These are phyloP conservation scores for Tachina fera DNA, from an alignment of 2,888 invertebrate genomes.

Conservation along the genomic window DNA sequence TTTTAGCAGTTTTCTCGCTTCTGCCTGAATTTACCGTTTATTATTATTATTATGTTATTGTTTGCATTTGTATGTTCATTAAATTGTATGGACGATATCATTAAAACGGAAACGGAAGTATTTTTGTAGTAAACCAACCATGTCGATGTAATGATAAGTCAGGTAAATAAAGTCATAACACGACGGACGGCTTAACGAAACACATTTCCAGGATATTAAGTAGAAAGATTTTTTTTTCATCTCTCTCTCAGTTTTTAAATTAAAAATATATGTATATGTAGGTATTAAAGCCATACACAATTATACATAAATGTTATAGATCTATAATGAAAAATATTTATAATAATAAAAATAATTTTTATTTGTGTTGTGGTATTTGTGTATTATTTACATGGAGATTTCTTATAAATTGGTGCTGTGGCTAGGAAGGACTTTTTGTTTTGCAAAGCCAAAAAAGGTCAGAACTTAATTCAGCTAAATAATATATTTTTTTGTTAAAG, in stretches of 20 bases:
- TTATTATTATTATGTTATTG: constrained; percentile 17
- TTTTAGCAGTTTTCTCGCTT: constrained; percentile 48
- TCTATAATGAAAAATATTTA: background rate
- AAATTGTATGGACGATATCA: constrained; percentile 47
- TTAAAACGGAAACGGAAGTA: constrained; percentile 72
- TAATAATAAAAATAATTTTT: background rate
- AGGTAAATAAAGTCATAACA: constrained; percentile 71
- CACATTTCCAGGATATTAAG: constrained; percentile 55
- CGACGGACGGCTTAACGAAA: constrained; percentile 43
- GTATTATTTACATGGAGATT: background rate
- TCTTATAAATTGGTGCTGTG: background rate
- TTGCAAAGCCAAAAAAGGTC: background rate
- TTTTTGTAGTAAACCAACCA: constrained; percentile 69
- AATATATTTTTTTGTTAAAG: too few relatives aligned
- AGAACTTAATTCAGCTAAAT: background rate
- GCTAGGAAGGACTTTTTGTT: background rate
- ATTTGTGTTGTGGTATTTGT: background rate
- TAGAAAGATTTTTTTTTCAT: constrained; percentile 29
- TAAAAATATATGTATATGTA: background rate
- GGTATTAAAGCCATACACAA: background rate
- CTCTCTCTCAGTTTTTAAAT: constrained; percentile 13
- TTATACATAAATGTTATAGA: background rate
- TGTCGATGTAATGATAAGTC: constrained; percentile 69
- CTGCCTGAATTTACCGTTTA: background rate
- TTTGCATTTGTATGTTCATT: constrained; percentile 36